Conservation (phyloP, 2,113 vertebrate species). For the Numenius arquata region DNA sequence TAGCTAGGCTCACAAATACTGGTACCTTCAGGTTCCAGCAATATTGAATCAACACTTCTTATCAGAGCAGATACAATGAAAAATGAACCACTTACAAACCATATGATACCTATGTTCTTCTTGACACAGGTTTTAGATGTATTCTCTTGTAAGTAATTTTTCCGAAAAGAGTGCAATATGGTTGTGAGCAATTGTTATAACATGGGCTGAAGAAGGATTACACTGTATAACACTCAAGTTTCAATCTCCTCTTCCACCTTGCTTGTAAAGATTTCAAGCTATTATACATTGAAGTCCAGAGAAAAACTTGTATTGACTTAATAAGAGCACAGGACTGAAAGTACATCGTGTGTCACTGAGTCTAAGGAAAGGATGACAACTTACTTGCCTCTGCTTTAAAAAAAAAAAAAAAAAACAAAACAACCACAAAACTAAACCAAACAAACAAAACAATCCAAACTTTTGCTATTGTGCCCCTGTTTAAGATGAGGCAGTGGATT, state of each 20-base stretch:
- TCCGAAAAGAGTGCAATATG: background rate
- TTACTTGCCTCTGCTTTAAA: background rate
- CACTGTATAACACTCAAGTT: background rate
- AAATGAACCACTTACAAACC: background rate
- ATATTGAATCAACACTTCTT: background rate
- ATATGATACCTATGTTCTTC: background rate
- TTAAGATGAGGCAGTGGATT: background rate
- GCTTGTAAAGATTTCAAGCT: background rate
- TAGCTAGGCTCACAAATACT: background rate
- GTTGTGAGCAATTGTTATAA: background rate
- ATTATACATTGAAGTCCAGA: background rate
- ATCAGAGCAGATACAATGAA: background rate
- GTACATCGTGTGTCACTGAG: background rate
- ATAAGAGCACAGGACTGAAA: background rate
- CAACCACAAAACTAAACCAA: background rate
- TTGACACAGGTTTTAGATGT: background rate
- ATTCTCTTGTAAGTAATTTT: background rate
- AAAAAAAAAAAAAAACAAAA: fast-evolving
- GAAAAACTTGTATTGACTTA: background rate
- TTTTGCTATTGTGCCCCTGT: background rate
- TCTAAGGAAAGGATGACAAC: background rate
- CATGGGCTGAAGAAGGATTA: background rate
- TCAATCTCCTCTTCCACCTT: background rate
- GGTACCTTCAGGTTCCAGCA: background rate
- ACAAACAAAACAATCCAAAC: fast-evolving